These are phyloP conservation scores for Myotis planiceps DNA, from an alignment of 2,797 vertebrate genomes.

Conservation along the genomic window DNA sequence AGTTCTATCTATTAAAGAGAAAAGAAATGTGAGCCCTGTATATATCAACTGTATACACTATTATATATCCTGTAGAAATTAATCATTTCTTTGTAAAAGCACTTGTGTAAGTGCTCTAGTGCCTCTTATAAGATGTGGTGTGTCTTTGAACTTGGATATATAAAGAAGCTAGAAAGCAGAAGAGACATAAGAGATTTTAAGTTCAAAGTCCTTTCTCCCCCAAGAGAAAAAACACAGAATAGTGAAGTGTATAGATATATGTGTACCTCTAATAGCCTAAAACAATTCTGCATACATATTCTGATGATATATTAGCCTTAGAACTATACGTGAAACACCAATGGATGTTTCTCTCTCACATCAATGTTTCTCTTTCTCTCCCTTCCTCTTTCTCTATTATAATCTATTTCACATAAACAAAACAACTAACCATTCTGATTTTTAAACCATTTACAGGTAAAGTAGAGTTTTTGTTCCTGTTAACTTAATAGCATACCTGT, in stretches of 20 bases:
- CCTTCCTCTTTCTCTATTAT: not conserved
- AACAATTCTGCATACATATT: not conserved
- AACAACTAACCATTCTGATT: constrained; percentile 34
- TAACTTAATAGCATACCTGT: constrained; percentile 84
- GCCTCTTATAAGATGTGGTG: not conserved
- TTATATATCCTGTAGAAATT: not conserved
- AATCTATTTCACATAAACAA: constrained; percentile 42
- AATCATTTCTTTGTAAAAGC: not conserved
- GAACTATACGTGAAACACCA: not conserved
- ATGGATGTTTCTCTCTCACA: not conserved
- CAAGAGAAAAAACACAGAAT: not conserved
- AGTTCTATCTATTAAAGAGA: not conserved
- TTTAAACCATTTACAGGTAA: not conserved
- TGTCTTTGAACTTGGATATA: not conserved
- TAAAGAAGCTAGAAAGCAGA: constrained; percentile 25
- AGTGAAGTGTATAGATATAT: not conserved
- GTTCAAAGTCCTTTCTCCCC: not conserved
- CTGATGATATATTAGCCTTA: not conserved
- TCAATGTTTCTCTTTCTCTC: not conserved
- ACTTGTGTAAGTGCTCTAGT: not conserved
- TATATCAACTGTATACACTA: not conserved
- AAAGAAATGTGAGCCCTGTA: not conserved
- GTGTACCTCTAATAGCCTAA: not conserved
- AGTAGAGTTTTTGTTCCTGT: not conserved
- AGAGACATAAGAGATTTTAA: not conserved